Evolutionary conservation across 2,888 invertebrate genomes (phyloP).

Genomic region (Lepidocyrtoides sp.): DNA sequence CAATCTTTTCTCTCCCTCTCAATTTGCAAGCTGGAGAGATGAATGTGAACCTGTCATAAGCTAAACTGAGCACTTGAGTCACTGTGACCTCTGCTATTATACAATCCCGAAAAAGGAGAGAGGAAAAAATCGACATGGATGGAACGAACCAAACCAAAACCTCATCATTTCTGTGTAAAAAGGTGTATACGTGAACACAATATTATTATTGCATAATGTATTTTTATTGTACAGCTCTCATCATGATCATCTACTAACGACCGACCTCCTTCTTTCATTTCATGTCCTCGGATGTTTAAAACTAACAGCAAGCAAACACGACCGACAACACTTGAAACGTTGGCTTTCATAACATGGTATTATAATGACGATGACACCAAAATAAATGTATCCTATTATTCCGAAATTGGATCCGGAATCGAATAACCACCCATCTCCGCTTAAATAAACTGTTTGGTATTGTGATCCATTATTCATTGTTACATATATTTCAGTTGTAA

Average conservation of each 20-base stretch:
- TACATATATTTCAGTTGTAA: slow-evolving; percentile 39
- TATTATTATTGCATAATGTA: neutral
- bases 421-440: neutral
- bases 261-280: neutral
- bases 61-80: slow-evolving; percentile 59
- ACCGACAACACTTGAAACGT: neutral
- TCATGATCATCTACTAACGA: neutral
- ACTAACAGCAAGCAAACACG: slow-evolving; percentile 1
- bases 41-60: slow-evolving; percentile 46
- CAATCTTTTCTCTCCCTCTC: neutral
- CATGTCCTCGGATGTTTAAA: no score
- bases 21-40: neutral
- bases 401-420: slow-evolving; percentile 25
- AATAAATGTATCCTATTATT: slow-evolving; percentile 37
- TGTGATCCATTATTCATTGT: slow-evolving; percentile 5
- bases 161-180: neutral
- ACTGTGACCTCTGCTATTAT: slow-evolving; percentile 62
- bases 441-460: slow-evolving; percentile 14
- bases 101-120: neutral
- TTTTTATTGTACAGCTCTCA: neutral
- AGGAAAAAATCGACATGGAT: slow-evolving; percentile 22
- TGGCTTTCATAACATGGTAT: neutral
- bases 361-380: slow-evolving; percentile 13
- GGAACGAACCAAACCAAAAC: neutral
- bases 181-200: no score